A percentile compares a stretch with the other conserved stretches of the same genome.
Evolutionary conservation across 2,888 invertebrate species (phyloP).

Genomic region (Drosophila glabriapex): DNA sequence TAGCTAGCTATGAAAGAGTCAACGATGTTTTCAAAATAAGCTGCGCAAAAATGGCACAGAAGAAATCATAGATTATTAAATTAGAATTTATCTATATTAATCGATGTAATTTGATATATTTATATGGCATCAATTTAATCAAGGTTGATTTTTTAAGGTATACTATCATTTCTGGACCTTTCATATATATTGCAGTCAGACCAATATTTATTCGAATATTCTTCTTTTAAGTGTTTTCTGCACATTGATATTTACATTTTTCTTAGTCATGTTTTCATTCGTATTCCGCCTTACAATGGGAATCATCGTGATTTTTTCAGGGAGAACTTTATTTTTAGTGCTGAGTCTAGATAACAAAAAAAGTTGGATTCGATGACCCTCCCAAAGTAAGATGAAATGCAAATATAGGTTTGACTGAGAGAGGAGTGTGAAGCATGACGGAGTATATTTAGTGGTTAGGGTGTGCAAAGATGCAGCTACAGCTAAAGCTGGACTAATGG

Average conservation of each 20-base stretch:
- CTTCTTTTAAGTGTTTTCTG: neutral
- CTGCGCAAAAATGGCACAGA: neutral
- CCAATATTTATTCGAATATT: neutral
- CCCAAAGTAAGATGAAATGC: no score
- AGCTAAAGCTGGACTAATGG: no score
- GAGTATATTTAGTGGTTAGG: no score
- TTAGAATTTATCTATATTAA: neutral
- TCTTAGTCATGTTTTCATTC: neutral
- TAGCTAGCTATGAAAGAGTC: constrained; percentile 1
- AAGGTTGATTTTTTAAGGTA: neutral
- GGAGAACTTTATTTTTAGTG: neutral
- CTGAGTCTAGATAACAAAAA: neutral
- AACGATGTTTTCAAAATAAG: neutral
- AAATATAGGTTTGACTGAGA: neutral
- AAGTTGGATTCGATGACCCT: no score
- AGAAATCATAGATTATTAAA: neutral
- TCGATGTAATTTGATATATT: neutral
- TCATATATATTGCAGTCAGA: neutral
- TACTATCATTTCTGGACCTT: neutral
- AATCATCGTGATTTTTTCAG: neutral
- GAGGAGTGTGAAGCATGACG: no score
- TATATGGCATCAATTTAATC: neutral
- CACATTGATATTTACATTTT: neutral
- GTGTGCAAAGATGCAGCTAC: no score
- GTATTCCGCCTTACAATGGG: neutral